Percentiles rank a stretch among this genome's conserved stretches.
Evolutionary conservation across 1,140 invertebrate genomes (phyloP).

Genomic region (Drosophila leontia): DNA sequence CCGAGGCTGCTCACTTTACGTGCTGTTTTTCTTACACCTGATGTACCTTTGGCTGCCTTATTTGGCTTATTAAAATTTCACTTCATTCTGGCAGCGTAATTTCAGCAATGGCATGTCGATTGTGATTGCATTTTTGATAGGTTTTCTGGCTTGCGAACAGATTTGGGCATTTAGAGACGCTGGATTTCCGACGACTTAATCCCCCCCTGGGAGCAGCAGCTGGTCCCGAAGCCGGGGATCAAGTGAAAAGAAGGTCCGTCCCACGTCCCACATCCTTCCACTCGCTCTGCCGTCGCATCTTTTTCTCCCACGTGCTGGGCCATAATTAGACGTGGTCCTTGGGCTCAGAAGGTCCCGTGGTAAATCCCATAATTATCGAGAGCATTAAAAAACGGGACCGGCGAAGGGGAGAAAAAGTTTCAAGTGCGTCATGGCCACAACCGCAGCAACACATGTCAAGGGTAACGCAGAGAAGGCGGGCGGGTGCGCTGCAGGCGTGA

Average conservation of each 20-base stretch:
- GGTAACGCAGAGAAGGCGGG: neutral
- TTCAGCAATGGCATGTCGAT: conserved; percentile 22
- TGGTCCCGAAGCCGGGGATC: conserved; percentile 7
- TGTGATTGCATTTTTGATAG: conserved; percentile 23
- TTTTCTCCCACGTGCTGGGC: conserved; percentile 51
- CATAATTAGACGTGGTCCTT: conserved; percentile 59
- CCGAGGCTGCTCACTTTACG: conserved; percentile 39
- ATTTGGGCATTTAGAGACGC: conserved; percentile 9
- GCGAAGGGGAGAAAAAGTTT: conserved; percentile 23
- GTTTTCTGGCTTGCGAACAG: conserved; percentile 3
- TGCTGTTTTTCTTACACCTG: conserved; percentile 43
- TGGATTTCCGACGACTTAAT: conserved; percentile 11
- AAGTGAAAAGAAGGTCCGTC: conserved; percentile 7
- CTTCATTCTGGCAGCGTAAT: conserved; percentile 3
- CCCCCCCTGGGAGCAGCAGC: conserved; percentile 10
- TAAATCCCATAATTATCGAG: conserved; percentile 73
- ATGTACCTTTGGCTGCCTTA: conserved; percentile 39
- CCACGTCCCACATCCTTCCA: conserved; percentile 18
- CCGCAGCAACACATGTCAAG: conserved; percentile 67
- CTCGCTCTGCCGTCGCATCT: neutral
- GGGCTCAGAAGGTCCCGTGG: conserved; percentile 29
- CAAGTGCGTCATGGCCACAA: conserved; percentile 55
- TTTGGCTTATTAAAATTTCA: conserved; percentile 71
- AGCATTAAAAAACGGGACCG: conserved; percentile 57
- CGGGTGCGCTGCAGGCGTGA: conserved; percentile 20